Evolutionary conservation across 2,797 vertebrate species (phyloP).

Genomic region (Yasuhikotakia modesta): DNA sequence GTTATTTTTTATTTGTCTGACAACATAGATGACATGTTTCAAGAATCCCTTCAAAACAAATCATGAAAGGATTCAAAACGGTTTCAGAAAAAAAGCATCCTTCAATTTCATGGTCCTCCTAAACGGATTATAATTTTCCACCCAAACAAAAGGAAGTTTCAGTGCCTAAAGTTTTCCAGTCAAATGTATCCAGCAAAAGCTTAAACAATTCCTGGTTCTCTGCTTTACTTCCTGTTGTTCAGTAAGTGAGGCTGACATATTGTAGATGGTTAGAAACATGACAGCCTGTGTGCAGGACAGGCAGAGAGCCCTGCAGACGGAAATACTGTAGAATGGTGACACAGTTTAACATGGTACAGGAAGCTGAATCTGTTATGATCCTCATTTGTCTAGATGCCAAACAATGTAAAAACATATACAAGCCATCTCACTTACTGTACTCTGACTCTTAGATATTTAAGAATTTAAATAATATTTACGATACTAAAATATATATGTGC

Average conservation of each 20-base stretch:
- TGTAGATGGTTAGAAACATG: constrained; percentile 51
- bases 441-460: too few relatives aligned
- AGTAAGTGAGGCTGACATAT: constrained; percentile 52
- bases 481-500: too few relatives aligned
- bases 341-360: constrained; percentile 17
- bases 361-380: constrained; percentile 10
- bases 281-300: constrained; percentile 65
- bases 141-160: constrained; percentile 47
- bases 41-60: too few relatives aligned
- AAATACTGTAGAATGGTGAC: constrained; percentile 60
- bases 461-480: too few relatives aligned
- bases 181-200: constrained; percentile 63
- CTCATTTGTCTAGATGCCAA: not conserved
- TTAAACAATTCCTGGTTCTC: constrained; percentile 56
- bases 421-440: not conserved
- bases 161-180: constrained; percentile 65
- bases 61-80: not conserved
- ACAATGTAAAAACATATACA: not conserved
- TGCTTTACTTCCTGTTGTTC: constrained; percentile 72
- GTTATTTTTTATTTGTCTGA: not conserved
- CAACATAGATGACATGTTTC: not conserved
- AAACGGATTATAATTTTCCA: not conserved
- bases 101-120: constrained; percentile 30
- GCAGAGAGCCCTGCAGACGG: constrained; percentile 48
- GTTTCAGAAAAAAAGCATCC: not conserved